A percentile compares a stretch with the other conserved stretches of the same genome.
phyloP scores from a whole-genome alignment of 2,888 invertebrate species.

The Rhagophthalmus giganteus region DNA sequence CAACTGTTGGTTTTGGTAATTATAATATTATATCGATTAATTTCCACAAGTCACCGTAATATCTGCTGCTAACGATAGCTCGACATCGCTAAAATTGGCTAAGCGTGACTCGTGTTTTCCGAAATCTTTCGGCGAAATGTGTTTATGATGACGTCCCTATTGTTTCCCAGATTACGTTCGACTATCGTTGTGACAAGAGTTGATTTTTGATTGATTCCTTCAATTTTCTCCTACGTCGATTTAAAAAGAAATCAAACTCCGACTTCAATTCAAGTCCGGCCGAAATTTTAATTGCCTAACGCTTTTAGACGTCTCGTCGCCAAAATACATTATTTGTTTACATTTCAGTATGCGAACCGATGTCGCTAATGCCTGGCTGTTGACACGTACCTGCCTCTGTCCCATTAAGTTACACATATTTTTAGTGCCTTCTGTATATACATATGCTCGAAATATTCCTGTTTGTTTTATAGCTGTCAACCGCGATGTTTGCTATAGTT shows the following conservation, averaged over 20 bases:
- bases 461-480: slow-evolving; percentile 43
- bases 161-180: slow-evolving; percentile 46
- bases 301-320: slow-evolving; percentile 28
- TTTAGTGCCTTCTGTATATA: slow-evolving; percentile 38
- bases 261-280: no score
- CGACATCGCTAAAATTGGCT: slow-evolving; percentile 55
- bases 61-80: slow-evolving; percentile 55
- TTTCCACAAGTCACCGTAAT: slow-evolving; percentile 55
- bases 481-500: slow-evolving; percentile 40
- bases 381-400: slow-evolving; percentile 43
- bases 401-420: slow-evolving; percentile 45
- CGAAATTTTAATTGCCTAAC: no score
- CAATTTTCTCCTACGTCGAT: no score
- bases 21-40: slow-evolving; percentile 57
- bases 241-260: no score
- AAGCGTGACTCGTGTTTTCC: slow-evolving; percentile 54
- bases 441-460: slow-evolving; percentile 38
- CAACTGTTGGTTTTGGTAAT: slow-evolving; percentile 50
- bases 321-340: slow-evolving; percentile 37
- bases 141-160: slow-evolving; percentile 56
- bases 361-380: slow-evolving; percentile 40
- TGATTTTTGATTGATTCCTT: slow-evolving; percentile 37
- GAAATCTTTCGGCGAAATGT: slow-evolving; percentile 52
- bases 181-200: slow-evolving; percentile 34
- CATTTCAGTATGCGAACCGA: slow-evolving; percentile 35